Conservation (phyloP, 1,140 invertebrate genomes). For the Apis florea region DNA sequence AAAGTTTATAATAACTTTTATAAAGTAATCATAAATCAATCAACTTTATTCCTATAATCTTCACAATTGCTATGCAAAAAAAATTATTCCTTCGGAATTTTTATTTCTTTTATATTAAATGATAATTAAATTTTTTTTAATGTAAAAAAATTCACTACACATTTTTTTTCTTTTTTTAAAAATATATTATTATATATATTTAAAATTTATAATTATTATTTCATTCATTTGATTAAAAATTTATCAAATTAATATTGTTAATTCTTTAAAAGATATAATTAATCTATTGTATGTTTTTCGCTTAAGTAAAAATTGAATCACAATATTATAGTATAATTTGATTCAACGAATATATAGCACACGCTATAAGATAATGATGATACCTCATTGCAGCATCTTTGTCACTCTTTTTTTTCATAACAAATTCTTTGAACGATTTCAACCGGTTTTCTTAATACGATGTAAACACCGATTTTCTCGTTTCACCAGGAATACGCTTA, state of each 20-base stretch:
- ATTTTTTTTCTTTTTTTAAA: neutral
- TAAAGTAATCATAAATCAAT: neutral
- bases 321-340: neutral
- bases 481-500: neutral
- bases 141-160: neutral
- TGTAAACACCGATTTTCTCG: constrained; percentile 37
- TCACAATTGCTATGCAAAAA: neutral
- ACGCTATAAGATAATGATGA: neutral
- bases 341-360: neutral
- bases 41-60: neutral
- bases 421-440: constrained; percentile 42
- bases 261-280: neutral
- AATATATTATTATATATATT: too few relatives aligned
- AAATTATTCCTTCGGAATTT: neutral
- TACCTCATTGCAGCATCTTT: constrained; percentile 7
- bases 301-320: neutral
- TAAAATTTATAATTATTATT: neutral
- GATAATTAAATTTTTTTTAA: neutral
- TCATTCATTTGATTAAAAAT: neutral
- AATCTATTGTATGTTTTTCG: too few relatives aligned
- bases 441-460: constrained; percentile 40
- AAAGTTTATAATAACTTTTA: neutral
- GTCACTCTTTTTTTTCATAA: constrained; percentile 28
- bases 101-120: neutral
- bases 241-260: neutral